Percentiles rank a stretch among this genome's conserved stretches.
phyloP scores from a whole-genome alignment of 2,888 invertebrate genomes.

The Eupithecia inturbata region DNA sequence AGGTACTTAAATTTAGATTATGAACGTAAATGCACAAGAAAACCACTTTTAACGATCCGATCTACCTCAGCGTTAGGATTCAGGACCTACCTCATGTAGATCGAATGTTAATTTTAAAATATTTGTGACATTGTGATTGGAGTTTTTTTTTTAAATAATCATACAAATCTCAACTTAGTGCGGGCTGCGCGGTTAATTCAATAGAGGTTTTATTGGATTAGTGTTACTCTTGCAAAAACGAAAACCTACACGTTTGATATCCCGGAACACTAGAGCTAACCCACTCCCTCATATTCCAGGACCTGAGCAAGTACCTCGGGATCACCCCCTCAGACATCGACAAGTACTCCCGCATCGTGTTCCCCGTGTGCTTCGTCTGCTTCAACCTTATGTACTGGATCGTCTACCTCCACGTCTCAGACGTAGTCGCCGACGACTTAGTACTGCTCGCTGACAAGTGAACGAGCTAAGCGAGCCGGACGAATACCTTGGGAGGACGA shows the following conservation, averaged over 20 bases:
- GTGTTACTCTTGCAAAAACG: not conserved
- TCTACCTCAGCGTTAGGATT: too few species aligned
- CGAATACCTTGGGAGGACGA: conserved; percentile 4
- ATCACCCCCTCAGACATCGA: conserved; percentile 98
- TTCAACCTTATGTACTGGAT: conserved; percentile 99
- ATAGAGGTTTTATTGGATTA: too few species aligned
- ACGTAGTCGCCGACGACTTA: conserved; percentile 95
- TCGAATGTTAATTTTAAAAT: too few species aligned
- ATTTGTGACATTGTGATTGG: too few species aligned
- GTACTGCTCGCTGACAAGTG: conserved; percentile 86
- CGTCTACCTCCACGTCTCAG: conserved; percentile 96
- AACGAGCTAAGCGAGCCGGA: conserved; percentile 14
- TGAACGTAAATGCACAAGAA: too few species aligned
- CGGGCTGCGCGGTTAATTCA: too few species aligned
- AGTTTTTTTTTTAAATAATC: too few species aligned
- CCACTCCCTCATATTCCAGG: conserved; percentile 65
- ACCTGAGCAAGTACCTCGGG: conserved; percentile 93
- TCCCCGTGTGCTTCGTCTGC: conserved; percentile 98
- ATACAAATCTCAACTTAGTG: too few species aligned
- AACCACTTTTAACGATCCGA: too few species aligned
- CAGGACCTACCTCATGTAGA: too few species aligned
- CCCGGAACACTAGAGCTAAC: not conserved
- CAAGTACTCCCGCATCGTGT: conserved; percentile 98
- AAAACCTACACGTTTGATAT: not conserved
- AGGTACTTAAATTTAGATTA: too few species aligned